Base-by-base conservation (phyloP, 2,888 invertebrate genomes). In the Podotricha telesiphe region DNA sequence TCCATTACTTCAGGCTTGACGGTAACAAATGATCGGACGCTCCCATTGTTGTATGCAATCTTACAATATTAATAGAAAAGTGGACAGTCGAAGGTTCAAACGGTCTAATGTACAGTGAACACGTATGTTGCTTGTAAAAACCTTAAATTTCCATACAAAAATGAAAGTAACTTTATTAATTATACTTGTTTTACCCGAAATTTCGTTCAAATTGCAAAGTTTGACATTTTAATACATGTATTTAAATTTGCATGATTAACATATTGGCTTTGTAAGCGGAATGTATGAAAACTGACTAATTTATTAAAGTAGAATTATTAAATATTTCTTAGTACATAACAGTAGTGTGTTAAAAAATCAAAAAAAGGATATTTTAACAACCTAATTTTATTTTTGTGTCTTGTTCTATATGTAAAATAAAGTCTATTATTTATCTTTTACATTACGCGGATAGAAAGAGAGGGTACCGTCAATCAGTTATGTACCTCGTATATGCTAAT, bases 1-100 rank as follows among this genome's bases (percentile, higher is more conserved):
- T 37, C 47, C 62, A 62, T 50, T 62, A 50, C 34, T 62, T 62
- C 34, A 20, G 34, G 48, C 34, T 48, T 65, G 61, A 55, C 65
- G 59, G 53, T 69, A 61, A 69, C 65, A 69, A 69, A 69, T 69
- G 47, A 61, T 42, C 65, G 53, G 47, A 37, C 65, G 53, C 65
- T 61, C 47, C 47, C 34, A 20, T 55, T 55, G 34, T 53, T n/a
- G 58, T 56, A 53, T 68, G 58, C 42, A 59, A 34, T 42, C 42
- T 34, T 50, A 51, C 51, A 50, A 47, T 66, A 59, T 58, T 67
- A 42, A 59, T 50, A 61, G 22, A 42, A 67, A 40, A 55, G 22
- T 3, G 15, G 20, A 59, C 51, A 58, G 50, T 34, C 13, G 48
- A 48, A 62, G 34, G 62, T 48, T 19, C 13, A 34, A 34, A 62